Evolutionary conservation across 2,113 vertebrate genomes (phyloP).

Genomic region (Pluvialis apricaria): DNA sequence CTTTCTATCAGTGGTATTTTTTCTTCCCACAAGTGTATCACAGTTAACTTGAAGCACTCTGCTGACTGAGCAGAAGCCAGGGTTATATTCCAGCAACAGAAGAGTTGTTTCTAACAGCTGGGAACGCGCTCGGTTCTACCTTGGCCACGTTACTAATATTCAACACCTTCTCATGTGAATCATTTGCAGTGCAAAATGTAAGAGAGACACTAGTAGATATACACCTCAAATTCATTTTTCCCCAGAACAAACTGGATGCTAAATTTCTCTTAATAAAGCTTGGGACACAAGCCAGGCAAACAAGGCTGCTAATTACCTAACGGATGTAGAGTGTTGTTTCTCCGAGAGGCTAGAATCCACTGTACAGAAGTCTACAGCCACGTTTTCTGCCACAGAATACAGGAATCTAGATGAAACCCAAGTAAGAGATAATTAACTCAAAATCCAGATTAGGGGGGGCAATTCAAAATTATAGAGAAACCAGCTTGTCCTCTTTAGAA

Average conservation of each 20-base stretch:
- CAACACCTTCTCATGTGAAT: not conserved
- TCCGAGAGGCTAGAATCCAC: not conserved
- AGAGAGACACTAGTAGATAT: not conserved
- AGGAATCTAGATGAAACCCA: not conserved
- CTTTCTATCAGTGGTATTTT: not conserved
- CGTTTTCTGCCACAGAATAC: not conserved
- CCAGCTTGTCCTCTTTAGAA: not conserved
- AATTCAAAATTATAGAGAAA: not conserved
- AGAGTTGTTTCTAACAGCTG: not conserved
- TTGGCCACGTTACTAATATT: not conserved
- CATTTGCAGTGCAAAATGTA: not conserved
- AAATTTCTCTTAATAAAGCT: not conserved
- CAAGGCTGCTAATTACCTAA: not conserved
- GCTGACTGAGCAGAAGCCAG: not conserved
- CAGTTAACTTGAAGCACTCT: not conserved
- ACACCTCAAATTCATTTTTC: not conserved
- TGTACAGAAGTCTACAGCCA: not conserved
- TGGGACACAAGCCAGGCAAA: not conserved
- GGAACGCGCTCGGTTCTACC: not conserved
- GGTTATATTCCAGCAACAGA: not conserved
- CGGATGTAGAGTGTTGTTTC: not conserved
- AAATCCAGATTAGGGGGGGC: not conserved
- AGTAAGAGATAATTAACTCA: not conserved
- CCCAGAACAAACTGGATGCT: not conserved
- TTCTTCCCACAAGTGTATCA: accelerated